A percentile compares a stretch with the other conserved stretches of the same genome.
Evolutionary conservation across 2,797 vertebrate species (phyloP).

Genomic region (Ceryle rudis): DNA sequence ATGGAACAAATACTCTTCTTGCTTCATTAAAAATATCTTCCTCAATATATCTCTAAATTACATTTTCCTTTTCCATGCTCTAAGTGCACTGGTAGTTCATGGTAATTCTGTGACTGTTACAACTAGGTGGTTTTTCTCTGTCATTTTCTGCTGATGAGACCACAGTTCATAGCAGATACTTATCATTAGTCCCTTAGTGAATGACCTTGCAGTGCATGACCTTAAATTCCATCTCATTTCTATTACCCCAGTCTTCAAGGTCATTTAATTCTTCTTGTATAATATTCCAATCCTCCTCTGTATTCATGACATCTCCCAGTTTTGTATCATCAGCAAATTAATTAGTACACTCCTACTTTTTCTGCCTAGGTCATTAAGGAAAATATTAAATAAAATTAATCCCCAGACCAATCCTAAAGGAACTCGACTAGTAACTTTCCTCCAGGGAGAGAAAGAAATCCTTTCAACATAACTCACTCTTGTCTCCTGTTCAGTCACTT

Average conservation of each 20-base stretch:
- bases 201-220: conserved; percentile 37
- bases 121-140: conserved; percentile 12
- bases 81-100: background rate
- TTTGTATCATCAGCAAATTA: conserved; percentile 73
- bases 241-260: conserved; percentile 57
- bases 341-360: conserved; percentile 73
- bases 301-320: conserved; percentile 66
- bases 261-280: conserved; percentile 59
- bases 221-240: conserved; percentile 53
- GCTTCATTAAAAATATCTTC: background rate
- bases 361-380: conserved; percentile 72
- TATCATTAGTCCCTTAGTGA: conserved; percentile 51
- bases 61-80: background rate
- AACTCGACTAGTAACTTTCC: conserved; percentile 57
- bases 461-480: conserved; percentile 46
- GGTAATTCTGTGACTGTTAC: conserved; percentile 23
- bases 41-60: background rate
- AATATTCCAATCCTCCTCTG: conserved; percentile 68
- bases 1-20: background rate
- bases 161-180: conserved; percentile 33
- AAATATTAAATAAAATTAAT: conserved; percentile 76
- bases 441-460: conserved; percentile 56
- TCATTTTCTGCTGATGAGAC: conserved; percentile 41
- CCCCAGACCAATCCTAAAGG: conserved; percentile 73
- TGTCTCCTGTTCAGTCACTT: background rate